phyloP scores from a whole-genome alignment of 2,888 invertebrate genomes.

The Troides helena region DNA sequence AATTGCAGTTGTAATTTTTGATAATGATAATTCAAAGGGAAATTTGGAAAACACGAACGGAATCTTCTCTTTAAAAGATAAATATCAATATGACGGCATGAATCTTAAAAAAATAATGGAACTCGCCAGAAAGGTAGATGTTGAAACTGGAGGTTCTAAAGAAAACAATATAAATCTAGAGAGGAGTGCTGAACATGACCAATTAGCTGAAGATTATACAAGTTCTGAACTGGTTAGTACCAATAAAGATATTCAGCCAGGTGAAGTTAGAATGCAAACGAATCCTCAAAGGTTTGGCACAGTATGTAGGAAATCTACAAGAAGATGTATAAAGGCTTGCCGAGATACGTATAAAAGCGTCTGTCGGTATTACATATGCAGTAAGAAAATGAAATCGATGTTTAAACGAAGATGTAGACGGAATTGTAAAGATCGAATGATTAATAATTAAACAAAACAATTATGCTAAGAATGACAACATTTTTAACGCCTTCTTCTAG shows the following conservation, averaged over 20 bases:
- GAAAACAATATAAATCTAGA: background rate
- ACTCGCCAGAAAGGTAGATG: slow-evolving; percentile 6
- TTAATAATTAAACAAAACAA: background rate
- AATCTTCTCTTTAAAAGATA: background rate
- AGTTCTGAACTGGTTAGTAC: slow-evolving; percentile 2
- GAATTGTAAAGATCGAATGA: slow-evolving; percentile 11
- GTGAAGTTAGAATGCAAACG: background rate
- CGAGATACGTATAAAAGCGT: slow-evolving; percentile 35
- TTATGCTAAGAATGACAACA: background rate
- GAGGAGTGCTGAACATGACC: background rate
- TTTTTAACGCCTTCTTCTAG: background rate
- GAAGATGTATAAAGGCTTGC: slow-evolving; percentile 45
- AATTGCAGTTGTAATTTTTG: too few species aligned
- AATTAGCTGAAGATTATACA: background rate
- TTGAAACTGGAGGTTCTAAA: background rate
- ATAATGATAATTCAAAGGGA: too few species aligned
- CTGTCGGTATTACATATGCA: slow-evolving; percentile 26
- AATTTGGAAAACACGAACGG: background rate
- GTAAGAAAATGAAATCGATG: slow-evolving; percentile 2
- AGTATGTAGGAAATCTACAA: background rate
- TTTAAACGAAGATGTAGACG: slow-evolving; percentile 15
- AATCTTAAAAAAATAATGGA: background rate
- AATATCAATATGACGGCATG: background rate
- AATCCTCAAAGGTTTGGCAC: background rate
- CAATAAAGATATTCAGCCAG: background rate